Conservation (phyloP, 2,888 invertebrate genomes). For the Drosophila vallismaia region DNA sequence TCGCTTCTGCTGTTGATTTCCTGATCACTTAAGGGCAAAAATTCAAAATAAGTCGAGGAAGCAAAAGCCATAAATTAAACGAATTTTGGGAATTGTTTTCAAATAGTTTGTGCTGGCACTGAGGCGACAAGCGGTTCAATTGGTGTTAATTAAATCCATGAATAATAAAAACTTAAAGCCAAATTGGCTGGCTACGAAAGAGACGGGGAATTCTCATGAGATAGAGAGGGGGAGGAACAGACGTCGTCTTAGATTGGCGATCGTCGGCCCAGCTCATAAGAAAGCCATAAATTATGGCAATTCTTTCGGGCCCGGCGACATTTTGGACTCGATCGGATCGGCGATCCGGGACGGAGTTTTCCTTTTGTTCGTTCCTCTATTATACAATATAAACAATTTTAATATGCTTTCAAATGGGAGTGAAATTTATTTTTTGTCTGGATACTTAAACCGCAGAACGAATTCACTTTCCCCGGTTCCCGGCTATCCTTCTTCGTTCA, state of each 20-base stretch:
- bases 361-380: constrained; percentile 41
- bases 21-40: constrained; percentile 69
- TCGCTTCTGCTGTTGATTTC: not conserved
- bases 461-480: constrained; percentile 51
- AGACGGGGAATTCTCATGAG: constrained; percentile 3
- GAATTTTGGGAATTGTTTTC: constrained; percentile 60
- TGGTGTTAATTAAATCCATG: constrained; percentile 84
- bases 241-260: constrained; percentile 60
- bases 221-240: constrained; percentile 26
- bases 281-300: constrained; percentile 81
- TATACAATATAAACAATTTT: constrained; percentile 51
- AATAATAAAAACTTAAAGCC: constrained; percentile 71
- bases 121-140: constrained; percentile 84
- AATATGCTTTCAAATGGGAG: constrained; percentile 68
- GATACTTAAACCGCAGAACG: constrained; percentile 79
- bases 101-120: constrained; percentile 54
- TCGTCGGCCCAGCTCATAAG: constrained; percentile 59
- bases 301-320: constrained; percentile 73
- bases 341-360: constrained; percentile 55
- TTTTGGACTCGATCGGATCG: constrained; percentile 47
- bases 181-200: constrained; percentile 55
- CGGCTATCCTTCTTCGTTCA: constrained; percentile 5
- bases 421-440: constrained; percentile 65
- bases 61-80: constrained; percentile 68
- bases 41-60: constrained; percentile 43